Percentiles rank a stretch among this genome's conserved stretches.
Conservation (phyloP, 2,113 vertebrate genomes). For the Petaurus breviceps region DNA sequence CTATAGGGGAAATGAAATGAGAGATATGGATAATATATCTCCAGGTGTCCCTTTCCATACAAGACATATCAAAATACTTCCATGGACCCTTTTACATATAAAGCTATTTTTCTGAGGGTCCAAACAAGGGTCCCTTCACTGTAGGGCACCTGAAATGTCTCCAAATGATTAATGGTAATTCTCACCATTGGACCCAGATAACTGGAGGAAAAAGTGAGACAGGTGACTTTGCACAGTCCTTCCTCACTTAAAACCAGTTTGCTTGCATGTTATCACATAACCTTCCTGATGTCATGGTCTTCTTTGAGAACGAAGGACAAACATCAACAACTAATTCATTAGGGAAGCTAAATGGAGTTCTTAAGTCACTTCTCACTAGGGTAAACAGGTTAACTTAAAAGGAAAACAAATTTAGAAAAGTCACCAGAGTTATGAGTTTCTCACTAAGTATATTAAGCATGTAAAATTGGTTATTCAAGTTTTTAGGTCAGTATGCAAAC, state of each 20-base stretch:
- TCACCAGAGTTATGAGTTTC: neutral
- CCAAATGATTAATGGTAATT: neutral
- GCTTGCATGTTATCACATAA: too few relatives aligned
- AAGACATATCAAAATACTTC: neutral
- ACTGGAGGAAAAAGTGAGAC: too few relatives aligned
- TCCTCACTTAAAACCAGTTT: too few relatives aligned
- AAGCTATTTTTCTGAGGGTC: neutral
- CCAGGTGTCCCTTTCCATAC: neutral
- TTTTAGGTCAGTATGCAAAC: neutral
- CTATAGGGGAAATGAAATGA: neutral
- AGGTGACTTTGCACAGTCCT: too few relatives aligned
- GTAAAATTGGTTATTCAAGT: neutral
- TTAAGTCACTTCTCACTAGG: neutral
- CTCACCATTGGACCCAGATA: too few relatives aligned
- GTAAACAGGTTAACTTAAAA: neutral
- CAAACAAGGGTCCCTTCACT: neutral
- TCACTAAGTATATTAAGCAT: neutral
- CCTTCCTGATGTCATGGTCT: too few relatives aligned
- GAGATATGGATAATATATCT: neutral
- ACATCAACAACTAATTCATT: neutral
- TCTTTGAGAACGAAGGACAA: too few relatives aligned
- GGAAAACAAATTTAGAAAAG: neutral
- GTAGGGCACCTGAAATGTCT: neutral
- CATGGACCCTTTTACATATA: neutral
- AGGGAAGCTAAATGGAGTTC: neutral